Conservation (phyloP, 2,113 vertebrate species). For the Tragulus kanchil region DNA sequence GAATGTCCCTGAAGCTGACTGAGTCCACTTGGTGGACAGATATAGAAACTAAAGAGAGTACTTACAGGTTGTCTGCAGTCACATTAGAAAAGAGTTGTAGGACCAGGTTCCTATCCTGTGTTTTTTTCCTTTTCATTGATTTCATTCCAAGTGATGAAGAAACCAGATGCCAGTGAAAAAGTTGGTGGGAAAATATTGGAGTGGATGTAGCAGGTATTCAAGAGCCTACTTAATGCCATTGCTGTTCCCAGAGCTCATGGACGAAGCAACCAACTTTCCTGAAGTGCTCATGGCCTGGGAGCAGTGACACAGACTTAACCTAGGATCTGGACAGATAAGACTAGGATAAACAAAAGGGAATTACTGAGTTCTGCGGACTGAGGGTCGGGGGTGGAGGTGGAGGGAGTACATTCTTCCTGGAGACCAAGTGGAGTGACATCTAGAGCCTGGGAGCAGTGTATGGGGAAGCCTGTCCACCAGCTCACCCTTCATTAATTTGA, state of each 20-base stretch:
- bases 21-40: not conserved
- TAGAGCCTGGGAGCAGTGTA: no score
- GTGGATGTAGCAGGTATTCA: not conserved
- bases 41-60: not conserved
- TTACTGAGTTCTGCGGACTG: not conserved
- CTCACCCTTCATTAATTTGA: not conserved
- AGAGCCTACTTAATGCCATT: not conserved
- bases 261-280: not conserved
- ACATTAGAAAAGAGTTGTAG: not conserved
- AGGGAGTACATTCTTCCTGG: not conserved
- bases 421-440: not conserved
- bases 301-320: not conserved
- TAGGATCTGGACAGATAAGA: not conserved
- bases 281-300: not conserved
- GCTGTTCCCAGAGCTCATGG: not conserved
- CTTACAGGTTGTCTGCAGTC: not conserved
- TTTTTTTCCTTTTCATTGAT: not conserved
- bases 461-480: not conserved
- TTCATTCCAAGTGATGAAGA: slow-evolving; percentile 28
- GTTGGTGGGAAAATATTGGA: not conserved
- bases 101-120: not conserved
- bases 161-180: slow-evolving; percentile 1
- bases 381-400: not conserved
- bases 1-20: not conserved
- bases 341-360: not conserved